Base-by-base conservation (phyloP, 2,888 invertebrate genomes). In the Alentia gelatinosa region DNA sequence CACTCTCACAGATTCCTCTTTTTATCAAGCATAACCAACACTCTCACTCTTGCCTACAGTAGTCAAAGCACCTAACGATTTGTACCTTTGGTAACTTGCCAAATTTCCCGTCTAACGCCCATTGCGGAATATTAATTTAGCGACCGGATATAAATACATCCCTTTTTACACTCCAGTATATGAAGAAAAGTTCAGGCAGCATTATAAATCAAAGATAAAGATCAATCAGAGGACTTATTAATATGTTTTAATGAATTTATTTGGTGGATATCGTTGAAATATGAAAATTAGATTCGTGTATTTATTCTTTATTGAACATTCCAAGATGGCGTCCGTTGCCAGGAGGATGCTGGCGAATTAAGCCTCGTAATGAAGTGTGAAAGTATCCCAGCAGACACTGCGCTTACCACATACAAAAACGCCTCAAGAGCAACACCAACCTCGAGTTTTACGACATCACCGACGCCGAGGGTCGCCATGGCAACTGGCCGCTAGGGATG, bases 311-410 rank as follows among this genome's bases (percentile, higher is more conserved):
- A 56, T 19, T n/a, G 23, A 4, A n/a, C 30, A 35, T 0, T 79
- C 39, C 79, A 79, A 79, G 79, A 79, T 79, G 79, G 79, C 79
- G 79, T 35, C 79, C 79, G 79, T 79, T 79, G 79, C 79, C 79
- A 79, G 39, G 79, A 35, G 35, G 37, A 23, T 19, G 56, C 56
- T 56, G 56, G 79, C 5, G 26, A 37, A 37, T 79, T 39, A 79
- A 79, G 19, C 12, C 37, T 9, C 39, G 23, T 37, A 79, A 79
- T 79, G 79, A 39, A 79, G 79, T 39, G 79, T 79, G 79, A 79
- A 79, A 79, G 23, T 9, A 37, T 12, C 39, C 39, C 37, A 1
- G 37, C 35, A 35, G 35, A 79, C 79, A 79, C 79, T 23, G 35
- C 79, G 35, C 35, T 15, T 7, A 1, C 5, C 37, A 35, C n/a